Conservation (phyloP, 2,113 vertebrate species). For the Struthio camelus region DNA sequence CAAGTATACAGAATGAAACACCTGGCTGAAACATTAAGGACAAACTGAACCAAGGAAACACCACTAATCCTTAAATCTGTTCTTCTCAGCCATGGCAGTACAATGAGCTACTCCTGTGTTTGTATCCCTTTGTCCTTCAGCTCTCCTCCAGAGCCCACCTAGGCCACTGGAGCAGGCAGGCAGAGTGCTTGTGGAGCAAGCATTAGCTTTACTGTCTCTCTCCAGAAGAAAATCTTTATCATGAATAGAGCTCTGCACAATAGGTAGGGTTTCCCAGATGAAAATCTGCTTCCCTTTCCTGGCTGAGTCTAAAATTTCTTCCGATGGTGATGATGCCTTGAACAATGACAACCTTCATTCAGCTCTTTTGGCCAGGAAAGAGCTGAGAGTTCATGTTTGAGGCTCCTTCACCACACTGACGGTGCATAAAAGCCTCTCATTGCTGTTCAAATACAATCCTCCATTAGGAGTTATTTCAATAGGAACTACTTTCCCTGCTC, state of each 20-base stretch:
- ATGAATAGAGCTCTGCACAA: neutral
- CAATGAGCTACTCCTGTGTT: neutral
- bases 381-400: constrained; percentile 51
- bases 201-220: neutral
- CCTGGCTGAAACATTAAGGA: neutral
- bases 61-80: neutral
- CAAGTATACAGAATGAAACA: neutral
- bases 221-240: neutral
- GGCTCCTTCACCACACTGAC: neutral
- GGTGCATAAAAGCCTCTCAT: constrained; percentile 47
- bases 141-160: neutral
- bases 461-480: constrained; percentile 41
- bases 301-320: constrained; percentile 28
- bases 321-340: constrained; percentile 14
- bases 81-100: neutral
- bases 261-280: constrained; percentile 42
- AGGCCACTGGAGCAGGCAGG: rapidly evolving
- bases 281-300: constrained; percentile 53
- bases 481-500: constrained; percentile 10
- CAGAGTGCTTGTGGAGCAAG: rapidly evolving
- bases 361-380: constrained; percentile 37
- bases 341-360: constrained; percentile 65
- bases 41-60: neutral
- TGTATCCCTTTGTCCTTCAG: neutral
- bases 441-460: constrained; percentile 32